Percentiles rank a stretch among this genome's conserved stretches.
These are phyloP conservation scores for Zaprionus capensis DNA, from an alignment of 1,140 invertebrate species.

Conservation along the genomic window DNA sequence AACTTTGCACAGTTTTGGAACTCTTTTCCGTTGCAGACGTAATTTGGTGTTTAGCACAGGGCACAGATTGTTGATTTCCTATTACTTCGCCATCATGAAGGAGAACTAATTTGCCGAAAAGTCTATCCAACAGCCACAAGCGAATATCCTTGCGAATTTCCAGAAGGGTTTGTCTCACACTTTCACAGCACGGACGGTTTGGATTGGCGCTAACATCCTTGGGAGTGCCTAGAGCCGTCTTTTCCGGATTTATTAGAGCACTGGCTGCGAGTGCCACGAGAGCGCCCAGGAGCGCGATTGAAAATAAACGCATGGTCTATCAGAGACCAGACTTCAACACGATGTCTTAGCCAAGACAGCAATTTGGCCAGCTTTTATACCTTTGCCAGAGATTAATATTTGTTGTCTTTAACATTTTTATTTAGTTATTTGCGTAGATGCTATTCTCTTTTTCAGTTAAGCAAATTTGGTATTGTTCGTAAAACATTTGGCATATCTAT, in stretches of 20 bases:
- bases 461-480: slow-evolving; percentile 61
- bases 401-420: slow-evolving; percentile 34
- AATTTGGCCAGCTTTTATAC: slow-evolving; percentile 62
- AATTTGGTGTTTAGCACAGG: slow-evolving; percentile 51
- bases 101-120: slow-evolving; percentile 67
- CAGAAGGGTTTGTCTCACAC: slow-evolving; percentile 70
- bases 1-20: slow-evolving; percentile 1
- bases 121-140: slow-evolving; percentile 64
- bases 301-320: slow-evolving; percentile 64
- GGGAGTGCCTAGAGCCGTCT: slow-evolving; percentile 39
- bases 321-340: slow-evolving; percentile 25
- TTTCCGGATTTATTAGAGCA: slow-evolving; percentile 42
- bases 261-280: slow-evolving; percentile 50
- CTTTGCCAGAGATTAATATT: slow-evolving; percentile 1
- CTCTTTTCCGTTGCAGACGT: slow-evolving; percentile 4
- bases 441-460: slow-evolving; percentile 58
- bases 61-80: slow-evolving; percentile 47
- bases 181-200: slow-evolving; percentile 61
- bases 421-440: slow-evolving; percentile 69
- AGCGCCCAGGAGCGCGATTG: slow-evolving; percentile 55
- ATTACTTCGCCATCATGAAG: slow-evolving; percentile 59
- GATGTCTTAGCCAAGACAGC: slow-evolving; percentile 54
- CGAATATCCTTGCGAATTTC: slow-evolving; percentile 73
- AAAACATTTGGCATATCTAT: slow-evolving; percentile 67
- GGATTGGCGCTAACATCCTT: slow-evolving; percentile 27